phyloP scores from a whole-genome alignment of 2,888 invertebrate genomes.

The Hartigia nigra region DNA sequence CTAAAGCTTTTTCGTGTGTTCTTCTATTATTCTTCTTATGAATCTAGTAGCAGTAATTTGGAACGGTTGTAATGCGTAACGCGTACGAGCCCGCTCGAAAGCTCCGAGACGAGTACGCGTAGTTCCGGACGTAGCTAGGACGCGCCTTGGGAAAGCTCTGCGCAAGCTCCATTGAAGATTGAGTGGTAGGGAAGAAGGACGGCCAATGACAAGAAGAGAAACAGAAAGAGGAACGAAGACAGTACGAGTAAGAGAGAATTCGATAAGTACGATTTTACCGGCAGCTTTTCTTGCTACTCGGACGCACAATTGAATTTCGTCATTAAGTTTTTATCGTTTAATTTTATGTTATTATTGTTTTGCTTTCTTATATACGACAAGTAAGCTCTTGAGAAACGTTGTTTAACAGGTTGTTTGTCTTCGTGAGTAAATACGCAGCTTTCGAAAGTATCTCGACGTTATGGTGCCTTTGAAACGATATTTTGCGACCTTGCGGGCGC shows the following conservation, averaged over 20 bases:
- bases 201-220: not conserved
- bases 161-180: slow-evolving; percentile 43
- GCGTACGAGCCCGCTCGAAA: slow-evolving; percentile 27
- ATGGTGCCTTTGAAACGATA: not conserved
- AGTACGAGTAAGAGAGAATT: not conserved
- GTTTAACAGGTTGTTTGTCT: not conserved
- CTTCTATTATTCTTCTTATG: not conserved
- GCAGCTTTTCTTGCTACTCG: not conserved
- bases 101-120: slow-evolving; percentile 32
- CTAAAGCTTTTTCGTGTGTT: not conserved
- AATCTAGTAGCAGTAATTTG: not conserved
- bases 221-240: not conserved
- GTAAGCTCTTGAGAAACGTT: not conserved
- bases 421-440: not conserved
- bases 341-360: not conserved
- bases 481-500: not conserved
- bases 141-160: slow-evolving; percentile 44
- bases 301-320: not conserved
- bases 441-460: not conserved
- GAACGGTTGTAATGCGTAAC: not conserved
- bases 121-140: slow-evolving; percentile 31
- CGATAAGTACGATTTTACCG: not conserved
- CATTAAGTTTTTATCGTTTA: not conserved
- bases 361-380: not conserved
- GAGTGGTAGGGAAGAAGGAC: not conserved